These are phyloP conservation scores for Prinia subflava DNA, from an alignment of 2,113 vertebrate genomes.

Conservation along the genomic window DNA sequence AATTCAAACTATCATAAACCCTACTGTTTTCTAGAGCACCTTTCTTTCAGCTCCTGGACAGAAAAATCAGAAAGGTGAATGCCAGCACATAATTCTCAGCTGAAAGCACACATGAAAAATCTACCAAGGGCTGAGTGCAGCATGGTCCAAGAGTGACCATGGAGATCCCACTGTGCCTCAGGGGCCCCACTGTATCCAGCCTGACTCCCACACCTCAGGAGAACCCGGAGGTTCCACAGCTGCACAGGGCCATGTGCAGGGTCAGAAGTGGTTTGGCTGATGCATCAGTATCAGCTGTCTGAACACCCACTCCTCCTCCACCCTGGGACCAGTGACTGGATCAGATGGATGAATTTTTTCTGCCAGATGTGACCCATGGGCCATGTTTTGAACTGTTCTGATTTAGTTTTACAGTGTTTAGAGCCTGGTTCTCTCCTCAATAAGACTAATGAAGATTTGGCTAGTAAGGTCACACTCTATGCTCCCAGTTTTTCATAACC, in stretches of 20 bases:
- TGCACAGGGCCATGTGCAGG: not conserved
- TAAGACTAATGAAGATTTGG: not conserved
- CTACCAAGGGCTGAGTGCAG: not conserved
- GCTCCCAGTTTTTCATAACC: not conserved
- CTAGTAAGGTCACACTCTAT: not conserved
- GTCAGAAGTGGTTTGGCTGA: not conserved
- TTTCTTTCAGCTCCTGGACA: not conserved
- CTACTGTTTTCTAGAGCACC: not conserved
- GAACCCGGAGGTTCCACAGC: constrained; percentile 2
- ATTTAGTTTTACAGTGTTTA: not conserved
- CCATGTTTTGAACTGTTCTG: not conserved
- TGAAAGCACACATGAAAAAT: not conserved
- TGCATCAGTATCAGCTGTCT: not conserved
- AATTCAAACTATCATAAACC: not conserved
- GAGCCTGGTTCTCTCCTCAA: not conserved
- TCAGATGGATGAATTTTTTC: constrained; percentile 16
- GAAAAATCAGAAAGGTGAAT: not conserved
- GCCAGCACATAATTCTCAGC: not conserved
- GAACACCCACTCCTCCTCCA: not conserved
- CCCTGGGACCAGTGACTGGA: not conserved
- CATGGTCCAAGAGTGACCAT: not conserved
- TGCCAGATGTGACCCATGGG: constrained; percentile 14
- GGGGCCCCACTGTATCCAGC: not conserved
- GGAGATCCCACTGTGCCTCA: not conserved
- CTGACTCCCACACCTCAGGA: not conserved